A percentile compares a stretch with the other conserved stretches of the same genome.
These are phyloP conservation scores for Microplitis mediator DNA, from an alignment of 1,140 invertebrate species.

Conservation along the genomic window DNA sequence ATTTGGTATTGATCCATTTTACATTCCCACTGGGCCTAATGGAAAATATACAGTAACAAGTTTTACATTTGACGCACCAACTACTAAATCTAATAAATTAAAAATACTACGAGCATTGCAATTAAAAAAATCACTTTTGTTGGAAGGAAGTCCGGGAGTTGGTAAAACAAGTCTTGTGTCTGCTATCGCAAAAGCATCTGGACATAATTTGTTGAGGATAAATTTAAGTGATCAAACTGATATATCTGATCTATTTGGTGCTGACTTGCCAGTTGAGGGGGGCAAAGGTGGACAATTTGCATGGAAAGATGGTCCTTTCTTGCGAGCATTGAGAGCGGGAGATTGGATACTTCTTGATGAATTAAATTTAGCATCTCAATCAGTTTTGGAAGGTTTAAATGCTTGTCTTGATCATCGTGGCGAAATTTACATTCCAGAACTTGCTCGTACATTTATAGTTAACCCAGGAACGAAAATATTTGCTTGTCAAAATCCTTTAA, in stretches of 20 bases:
- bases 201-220: constrained; percentile 85
- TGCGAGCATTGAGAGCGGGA: constrained; percentile 89
- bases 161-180: constrained; percentile 96
- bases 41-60: constrained; percentile 40
- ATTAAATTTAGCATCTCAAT: constrained; percentile 97
- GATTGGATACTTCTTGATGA: constrained; percentile 99
- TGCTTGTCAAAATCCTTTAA: constrained; percentile 97
- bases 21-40: constrained; percentile 64
- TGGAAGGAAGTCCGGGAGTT: constrained; percentile 98
- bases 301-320: constrained; percentile 95
- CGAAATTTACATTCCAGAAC: constrained; percentile 94
- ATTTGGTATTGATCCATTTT: constrained; percentile 79
- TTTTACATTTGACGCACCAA: constrained; percentile 83
- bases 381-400: constrained; percentile 97
- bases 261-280: constrained; percentile 94
- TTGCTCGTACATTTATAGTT: constrained; percentile 82
- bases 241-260: constrained; percentile 96
- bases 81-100: constrained; percentile 82
- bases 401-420: constrained; percentile 98
- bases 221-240: constrained; percentile 99
- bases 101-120: constrained; percentile 87
- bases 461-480: constrained; percentile 85
- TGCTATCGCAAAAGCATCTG: constrained; percentile 86
- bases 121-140: constrained; percentile 86
- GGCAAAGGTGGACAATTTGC: constrained; percentile 83